Percentiles rank a stretch among this genome's conserved stretches.
Conservation (phyloP, 2,113 vertebrate genomes). For the Cololabis saira region DNA sequence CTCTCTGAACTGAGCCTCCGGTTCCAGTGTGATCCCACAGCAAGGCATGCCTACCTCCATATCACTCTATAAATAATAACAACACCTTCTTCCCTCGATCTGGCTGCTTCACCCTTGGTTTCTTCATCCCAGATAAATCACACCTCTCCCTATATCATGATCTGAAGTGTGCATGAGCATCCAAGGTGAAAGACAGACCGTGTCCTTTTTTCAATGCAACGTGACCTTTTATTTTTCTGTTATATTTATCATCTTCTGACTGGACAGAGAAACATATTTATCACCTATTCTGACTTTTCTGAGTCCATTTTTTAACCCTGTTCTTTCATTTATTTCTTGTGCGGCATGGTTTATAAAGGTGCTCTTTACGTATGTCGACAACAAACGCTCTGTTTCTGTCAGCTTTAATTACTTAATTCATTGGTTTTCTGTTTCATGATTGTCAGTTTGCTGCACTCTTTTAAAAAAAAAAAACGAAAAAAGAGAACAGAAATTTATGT, state of each 20-base stretch:
- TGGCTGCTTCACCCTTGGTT: conserved; percentile 48
- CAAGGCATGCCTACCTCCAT: conserved; percentile 41
- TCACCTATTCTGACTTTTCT: too few relatives aligned
- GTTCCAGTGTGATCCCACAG: conserved; percentile 36
- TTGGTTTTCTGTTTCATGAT: not conserved
- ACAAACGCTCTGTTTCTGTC: not conserved
- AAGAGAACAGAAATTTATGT: too few relatives aligned
- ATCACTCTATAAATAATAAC: conserved; percentile 59
- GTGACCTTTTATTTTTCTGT: too few relatives aligned
- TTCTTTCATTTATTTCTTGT: conserved; percentile 7
- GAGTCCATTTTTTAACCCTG: too few relatives aligned
- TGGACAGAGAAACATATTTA: too few relatives aligned
- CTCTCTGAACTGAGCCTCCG: conserved; percentile 1
- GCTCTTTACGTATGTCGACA: not conserved
- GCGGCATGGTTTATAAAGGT: not conserved
- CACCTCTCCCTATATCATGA: conserved; percentile 29
- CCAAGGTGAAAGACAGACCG: conserved; percentile 36
- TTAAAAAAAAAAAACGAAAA: not conserved
- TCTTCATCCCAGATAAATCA: conserved; percentile 56
- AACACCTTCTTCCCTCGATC: conserved; percentile 14
- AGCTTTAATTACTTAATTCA: not conserved
- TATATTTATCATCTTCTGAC: too few relatives aligned
- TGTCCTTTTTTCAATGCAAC: too few relatives aligned
- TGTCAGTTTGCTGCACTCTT: not conserved
- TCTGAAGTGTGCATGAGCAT: conserved; percentile 24